A percentile compares a stretch with the other conserved stretches of the same genome.
phyloP scores from a whole-genome alignment of 2,113 vertebrate species.

The Heterochromis multidens region DNA sequence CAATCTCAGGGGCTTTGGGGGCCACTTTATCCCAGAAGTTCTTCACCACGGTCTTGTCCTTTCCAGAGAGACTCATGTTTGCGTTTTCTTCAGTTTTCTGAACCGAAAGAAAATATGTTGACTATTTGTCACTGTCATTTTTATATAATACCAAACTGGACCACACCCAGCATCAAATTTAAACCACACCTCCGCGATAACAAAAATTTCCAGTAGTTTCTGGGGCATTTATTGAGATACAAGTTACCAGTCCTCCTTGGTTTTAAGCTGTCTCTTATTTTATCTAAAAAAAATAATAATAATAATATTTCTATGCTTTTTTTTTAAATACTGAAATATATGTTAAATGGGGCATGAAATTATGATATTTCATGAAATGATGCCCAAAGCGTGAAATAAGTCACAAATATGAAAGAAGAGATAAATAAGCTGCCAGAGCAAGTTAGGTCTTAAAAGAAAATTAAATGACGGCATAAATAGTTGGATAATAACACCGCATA shows the following conservation, averaged over 20 bases:
- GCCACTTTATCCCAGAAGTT: conserved; percentile 57
- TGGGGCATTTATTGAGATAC: neutral
- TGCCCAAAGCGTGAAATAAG: neutral
- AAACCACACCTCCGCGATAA: conserved; percentile 16
- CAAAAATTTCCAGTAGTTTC: neutral
- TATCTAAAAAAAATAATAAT: neutral
- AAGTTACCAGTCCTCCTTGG: neutral
- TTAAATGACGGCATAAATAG: neutral
- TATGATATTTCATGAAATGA: neutral
- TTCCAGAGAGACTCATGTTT: conserved; percentile 69
- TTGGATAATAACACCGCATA: neutral
- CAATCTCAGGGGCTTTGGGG: neutral
- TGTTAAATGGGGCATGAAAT: no score
- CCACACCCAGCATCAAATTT: conserved; percentile 5
- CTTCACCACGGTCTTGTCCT: conserved; percentile 61
- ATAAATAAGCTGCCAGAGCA: neutral
- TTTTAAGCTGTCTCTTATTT: neutral
- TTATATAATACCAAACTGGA: conserved; percentile 20
- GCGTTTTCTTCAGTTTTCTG: neutral
- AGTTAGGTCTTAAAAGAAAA: accelerated
- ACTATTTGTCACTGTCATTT: neutral
- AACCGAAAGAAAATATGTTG: neutral
- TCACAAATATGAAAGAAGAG: neutral
- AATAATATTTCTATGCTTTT: no score
- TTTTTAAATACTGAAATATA: no score